Percentiles rank a stretch among this genome's conserved stretches.
These are phyloP conservation scores for Dasyprocta punctata DNA, from an alignment of 2,113 vertebrate species.

Conservation along the genomic window DNA sequence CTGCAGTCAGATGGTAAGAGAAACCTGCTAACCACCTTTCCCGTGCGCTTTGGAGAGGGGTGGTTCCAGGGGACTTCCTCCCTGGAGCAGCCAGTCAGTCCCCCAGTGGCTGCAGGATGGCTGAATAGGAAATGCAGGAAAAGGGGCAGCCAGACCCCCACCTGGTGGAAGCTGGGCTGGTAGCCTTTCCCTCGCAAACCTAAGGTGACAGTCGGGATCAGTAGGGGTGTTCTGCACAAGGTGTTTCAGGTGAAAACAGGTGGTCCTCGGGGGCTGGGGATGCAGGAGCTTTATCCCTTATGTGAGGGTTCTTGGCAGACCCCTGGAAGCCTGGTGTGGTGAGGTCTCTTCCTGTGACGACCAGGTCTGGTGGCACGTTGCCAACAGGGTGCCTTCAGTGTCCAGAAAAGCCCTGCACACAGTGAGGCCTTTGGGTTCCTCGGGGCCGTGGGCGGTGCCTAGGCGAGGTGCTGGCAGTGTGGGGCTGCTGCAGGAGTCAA, in stretches of 20 bases:
- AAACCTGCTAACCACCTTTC: neutral
- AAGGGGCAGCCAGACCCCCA: neutral
- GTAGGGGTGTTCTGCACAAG: neutral
- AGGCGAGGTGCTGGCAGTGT: neutral
- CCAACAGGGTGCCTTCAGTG: neutral
- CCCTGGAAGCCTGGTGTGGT: neutral
- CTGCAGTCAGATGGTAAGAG: neutral
- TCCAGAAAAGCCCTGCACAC: neutral
- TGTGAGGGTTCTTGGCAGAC: neutral
- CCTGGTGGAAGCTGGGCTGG: neutral
- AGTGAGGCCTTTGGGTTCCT: neutral
- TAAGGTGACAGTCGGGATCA: neutral
- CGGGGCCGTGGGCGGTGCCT: neutral
- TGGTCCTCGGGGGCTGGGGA: neutral
- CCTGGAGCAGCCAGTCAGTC: neutral
- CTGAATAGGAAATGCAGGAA: neutral
- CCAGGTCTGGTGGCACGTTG: neutral
- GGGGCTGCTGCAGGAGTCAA: rapidly evolving
- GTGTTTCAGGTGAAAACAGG: neutral
- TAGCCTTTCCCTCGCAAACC: neutral
- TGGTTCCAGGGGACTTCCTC: no score
- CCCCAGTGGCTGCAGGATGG: neutral
- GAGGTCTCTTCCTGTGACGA: neutral
- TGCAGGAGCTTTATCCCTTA: neutral
- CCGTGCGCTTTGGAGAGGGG: neutral